phyloP scores from a whole-genome alignment of 2,888 invertebrate species.

The Pimpla rufipes region DNA sequence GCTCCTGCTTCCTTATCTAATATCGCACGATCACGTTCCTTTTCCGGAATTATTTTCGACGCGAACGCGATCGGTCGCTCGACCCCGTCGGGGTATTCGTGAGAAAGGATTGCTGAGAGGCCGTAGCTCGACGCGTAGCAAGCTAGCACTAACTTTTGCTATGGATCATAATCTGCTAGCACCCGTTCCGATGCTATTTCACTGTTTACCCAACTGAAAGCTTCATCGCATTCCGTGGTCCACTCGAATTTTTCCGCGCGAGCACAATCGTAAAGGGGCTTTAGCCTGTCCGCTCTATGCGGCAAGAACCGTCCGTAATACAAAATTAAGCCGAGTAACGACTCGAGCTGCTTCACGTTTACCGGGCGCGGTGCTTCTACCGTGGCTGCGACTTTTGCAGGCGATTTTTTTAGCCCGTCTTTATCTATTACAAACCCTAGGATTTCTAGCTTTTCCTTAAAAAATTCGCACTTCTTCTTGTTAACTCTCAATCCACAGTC shows the following conservation, averaged over 20 bases:
- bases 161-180: constrained; percentile 66
- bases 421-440: constrained; percentile 73
- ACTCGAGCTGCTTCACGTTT: constrained; percentile 69
- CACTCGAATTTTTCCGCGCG: constrained; percentile 74
- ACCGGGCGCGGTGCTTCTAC: constrained; percentile 68
- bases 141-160: constrained; percentile 47
- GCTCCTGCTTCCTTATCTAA: constrained; percentile 65
- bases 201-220: constrained; percentile 73
- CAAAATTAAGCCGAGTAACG: constrained; percentile 75
- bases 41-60: constrained; percentile 45
- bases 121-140: constrained; percentile 64
- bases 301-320: constrained; percentile 79
- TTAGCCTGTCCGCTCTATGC: constrained; percentile 72
- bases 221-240: constrained; percentile 71
- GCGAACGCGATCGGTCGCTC: constrained; percentile 62
- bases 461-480: constrained; percentile 73
- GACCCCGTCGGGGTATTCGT: neutral
- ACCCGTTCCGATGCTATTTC: constrained; percentile 60
- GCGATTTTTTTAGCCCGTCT: constrained; percentile 70
- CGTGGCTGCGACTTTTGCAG: constrained; percentile 70
- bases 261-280: constrained; percentile 73
- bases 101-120: constrained; percentile 58
- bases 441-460: constrained; percentile 69
- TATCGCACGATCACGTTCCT: constrained; percentile 47
- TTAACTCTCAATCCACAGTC: constrained; percentile 21